Conservation (phyloP, 2,888 invertebrate genomes). For the Listrodromus nycthemerus region DNA sequence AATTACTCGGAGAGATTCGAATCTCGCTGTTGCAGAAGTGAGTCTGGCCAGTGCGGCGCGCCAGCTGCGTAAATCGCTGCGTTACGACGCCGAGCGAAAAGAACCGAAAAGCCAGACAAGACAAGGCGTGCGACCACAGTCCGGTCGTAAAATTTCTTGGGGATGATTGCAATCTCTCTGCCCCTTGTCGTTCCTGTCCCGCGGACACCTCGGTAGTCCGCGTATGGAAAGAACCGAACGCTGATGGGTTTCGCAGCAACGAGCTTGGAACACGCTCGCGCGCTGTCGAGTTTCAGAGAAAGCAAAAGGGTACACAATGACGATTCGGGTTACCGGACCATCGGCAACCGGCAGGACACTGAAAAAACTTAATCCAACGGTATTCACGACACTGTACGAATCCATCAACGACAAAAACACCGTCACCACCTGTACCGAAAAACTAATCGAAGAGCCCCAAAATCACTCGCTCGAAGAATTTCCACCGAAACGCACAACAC, state of each 20-base stretch:
- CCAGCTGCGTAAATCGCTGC: constrained; percentile 33
- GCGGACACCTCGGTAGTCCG: constrained; percentile 42
- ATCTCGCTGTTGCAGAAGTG: background rate
- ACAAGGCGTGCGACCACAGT: constrained; percentile 60
- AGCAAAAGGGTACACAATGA: background rate
- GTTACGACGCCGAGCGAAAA: constrained; percentile 16
- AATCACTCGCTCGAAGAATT: background rate
- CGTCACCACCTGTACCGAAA: background rate
- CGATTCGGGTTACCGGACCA: constrained; percentile 23
- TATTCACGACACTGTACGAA: background rate
- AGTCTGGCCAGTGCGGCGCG: background rate
- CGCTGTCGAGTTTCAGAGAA: background rate
- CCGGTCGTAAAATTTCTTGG: constrained; percentile 69
- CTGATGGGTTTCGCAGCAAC: constrained; percentile 1
- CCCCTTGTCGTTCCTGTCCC: constrained; percentile 19
- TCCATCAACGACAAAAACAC: background rate
- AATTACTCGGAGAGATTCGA: constrained; percentile 4
- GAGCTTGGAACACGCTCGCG: background rate
- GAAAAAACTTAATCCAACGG: constrained; percentile 2
- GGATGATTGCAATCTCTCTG: constrained; percentile 68
- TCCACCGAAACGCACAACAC: background rate
- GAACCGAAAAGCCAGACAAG: constrained; percentile 56
- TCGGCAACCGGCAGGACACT: constrained; percentile 3
- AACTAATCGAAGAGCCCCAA: too few species aligned
- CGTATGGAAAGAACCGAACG: constrained; percentile 29